Evolutionary conservation across 2,113 vertebrate species (phyloP), one percentile per base, ranked within the genome.

Genomic region (Toxostoma redivivum): DNA sequence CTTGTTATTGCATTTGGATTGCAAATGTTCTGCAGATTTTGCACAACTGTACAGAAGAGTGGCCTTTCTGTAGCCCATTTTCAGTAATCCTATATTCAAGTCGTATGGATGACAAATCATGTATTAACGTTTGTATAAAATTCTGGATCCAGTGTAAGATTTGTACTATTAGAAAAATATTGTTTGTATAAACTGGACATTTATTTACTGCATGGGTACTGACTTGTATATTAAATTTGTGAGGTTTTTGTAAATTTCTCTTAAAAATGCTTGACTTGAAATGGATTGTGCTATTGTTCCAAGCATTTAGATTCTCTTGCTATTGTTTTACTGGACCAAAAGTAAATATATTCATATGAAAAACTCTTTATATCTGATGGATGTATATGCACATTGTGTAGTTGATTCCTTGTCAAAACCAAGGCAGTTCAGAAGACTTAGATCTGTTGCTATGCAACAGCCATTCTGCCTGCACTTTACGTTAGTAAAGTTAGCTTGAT

Each of bases 201-300:
- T 98, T 98, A 98, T 97, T 97, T 98, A 98, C 97, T 98, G 98
- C 98, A 99, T 98, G 98, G 71, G 85, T 98, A 98, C 96, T 97
- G 96, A 96, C 94, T 96, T 97, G 83, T 97, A 98, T 94, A 98
- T 98, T 98, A 96, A 98, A 98, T 98, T 98, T 97, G 97, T 98
- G 98, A 96, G 95, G 95, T 97, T 98, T 97, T 98, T 98, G 97
- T 98, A 98, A 96, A 97, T 97, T 98, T 98, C 95, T 97, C 95
- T 90, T 89, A 18, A 97, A 95, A 96, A 96, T 96, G 97, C 96
- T 98, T 98, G 97, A 98, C 93, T 94, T 97, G 96, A 97, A 97
- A 97, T 96, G 92, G 97, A 94, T 97, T 96, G 96, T 98, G 98
- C 93, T 98, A 61, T 97, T 96, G 97, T 98, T 98, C 96, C 96